Evolutionary conservation across 2,797 vertebrate genomes (phyloP).

Genomic region (Gadopsis marmoratus): DNA sequence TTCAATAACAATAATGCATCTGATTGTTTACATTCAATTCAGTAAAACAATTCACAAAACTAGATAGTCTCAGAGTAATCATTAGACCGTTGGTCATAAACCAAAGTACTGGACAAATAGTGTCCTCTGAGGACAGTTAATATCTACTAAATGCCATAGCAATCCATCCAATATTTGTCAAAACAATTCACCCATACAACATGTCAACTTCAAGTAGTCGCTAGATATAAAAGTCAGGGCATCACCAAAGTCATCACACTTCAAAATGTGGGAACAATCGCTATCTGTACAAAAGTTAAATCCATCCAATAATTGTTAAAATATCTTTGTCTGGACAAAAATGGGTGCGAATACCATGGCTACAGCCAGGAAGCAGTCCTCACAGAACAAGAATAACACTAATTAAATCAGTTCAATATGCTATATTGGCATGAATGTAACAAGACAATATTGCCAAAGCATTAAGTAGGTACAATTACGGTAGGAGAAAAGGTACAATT

Average conservation of each 20-base stretch:
- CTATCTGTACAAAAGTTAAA: neutral
- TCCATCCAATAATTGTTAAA: neutral
- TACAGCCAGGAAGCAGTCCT: neutral
- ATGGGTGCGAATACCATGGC: too few relatives aligned
- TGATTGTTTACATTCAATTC: neutral
- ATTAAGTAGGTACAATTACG: too few relatives aligned
- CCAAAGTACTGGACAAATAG: neutral
- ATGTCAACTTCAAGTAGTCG: too few relatives aligned
- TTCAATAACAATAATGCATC: neutral
- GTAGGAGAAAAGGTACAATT: too few relatives aligned
- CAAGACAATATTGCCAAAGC: too few relatives aligned
- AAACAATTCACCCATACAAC: neutral
- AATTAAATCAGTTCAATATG: too few relatives aligned
- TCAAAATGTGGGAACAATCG: neutral
- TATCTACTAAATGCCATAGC: neutral
- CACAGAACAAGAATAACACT: neutral
- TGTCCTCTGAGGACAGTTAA: neutral
- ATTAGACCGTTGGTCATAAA: neutral
- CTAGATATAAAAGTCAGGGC: neutral
- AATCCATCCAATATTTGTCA: neutral
- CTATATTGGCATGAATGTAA: too few relatives aligned
- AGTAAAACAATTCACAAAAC: neutral
- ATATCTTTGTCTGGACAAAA: neutral
- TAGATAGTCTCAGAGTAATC: neutral
- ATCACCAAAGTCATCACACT: neutral